Base-by-base conservation (phyloP, 2,113 vertebrate species). In the Spizaetus ornatus region DNA sequence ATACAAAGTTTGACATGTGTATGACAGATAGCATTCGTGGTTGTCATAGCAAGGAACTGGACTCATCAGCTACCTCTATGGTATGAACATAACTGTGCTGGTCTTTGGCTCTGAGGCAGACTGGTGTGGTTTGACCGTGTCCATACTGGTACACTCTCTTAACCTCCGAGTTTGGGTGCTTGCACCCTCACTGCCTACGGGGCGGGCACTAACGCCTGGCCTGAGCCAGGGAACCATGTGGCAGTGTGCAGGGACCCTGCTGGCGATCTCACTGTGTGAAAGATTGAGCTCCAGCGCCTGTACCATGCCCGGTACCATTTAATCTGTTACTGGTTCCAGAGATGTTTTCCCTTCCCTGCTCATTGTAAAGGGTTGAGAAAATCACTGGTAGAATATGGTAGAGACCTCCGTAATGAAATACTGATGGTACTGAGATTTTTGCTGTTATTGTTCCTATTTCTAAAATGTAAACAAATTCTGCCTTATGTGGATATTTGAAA, bases 41-140 rank as follows among this genome's bases (percentile, higher is more conserved):
- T 94, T 95, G 94, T 96, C 84, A 82, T 76, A 92, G 91, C 65
- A 94, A 93, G 86, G 65, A 89, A 86, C 69, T 67, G 81, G 93
- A 87, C 91, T 93, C 56, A 62, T 53, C 2, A 13, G 21, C 48
- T 95, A 31, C 22, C 48, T 88, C 14, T 48, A 0, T 71, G 47
- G 71, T 74, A 50, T 6, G 42, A 66, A 43, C 73, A 16, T 7
- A 58, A 18, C n/a, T 56, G 48, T 70, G 29, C 15, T 4, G 18
- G 19, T 38, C 38, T 45, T 45, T 45, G 71, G 48, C 43, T 79
- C 27, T 29, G 12, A 62, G 66, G 43, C 74, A 42, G 58, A 7
- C 80, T 62, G 74, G 6, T 74, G 67, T 59, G 67, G 61, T 9
- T 63, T 53, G 36, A 21, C 48, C 13, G 17, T 14, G 19, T 67